phyloP scores from a whole-genome alignment of 1,140 invertebrate genomes.

The Caenorhabditis briggsae region DNA sequence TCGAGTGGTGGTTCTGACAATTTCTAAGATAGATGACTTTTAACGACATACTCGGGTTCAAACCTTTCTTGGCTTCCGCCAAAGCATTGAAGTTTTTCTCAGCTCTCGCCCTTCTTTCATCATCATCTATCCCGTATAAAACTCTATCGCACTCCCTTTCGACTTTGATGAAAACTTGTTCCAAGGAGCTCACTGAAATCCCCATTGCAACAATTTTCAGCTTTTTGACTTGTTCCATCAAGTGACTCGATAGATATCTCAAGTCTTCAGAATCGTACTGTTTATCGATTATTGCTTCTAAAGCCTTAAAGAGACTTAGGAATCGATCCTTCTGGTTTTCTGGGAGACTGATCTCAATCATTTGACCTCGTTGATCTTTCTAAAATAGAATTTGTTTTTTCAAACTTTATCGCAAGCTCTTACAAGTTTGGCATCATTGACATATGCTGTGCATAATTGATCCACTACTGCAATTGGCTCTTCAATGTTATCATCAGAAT shows the following conservation, averaged over 20 bases:
- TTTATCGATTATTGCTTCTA: conserved; percentile 45
- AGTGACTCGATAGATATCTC: neutral
- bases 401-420: neutral
- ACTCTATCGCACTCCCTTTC: neutral
- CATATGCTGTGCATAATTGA: neutral
- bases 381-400: neutral
- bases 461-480: neutral
- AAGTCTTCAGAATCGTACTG: neutral
- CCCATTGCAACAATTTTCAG: conserved; percentile 63
- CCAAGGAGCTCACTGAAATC: conserved; percentile 63
- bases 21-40: too few relatives aligned
- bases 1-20: conserved; percentile 1
- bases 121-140: neutral
- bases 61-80: neutral
- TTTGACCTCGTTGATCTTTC: conserved; percentile 61
- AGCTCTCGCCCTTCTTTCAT: neutral
- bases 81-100: neutral
- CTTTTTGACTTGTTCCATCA: neutral
- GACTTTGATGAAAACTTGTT: conserved; percentile 62
- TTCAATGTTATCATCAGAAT: neutral
- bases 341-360: conserved; percentile 62
- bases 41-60: too few relatives aligned
- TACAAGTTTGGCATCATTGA: neutral
- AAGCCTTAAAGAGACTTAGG: conserved; percentile 49
- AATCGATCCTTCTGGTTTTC: conserved; percentile 55